These are phyloP conservation scores for Lepetodrilus schrolli DNA, from an alignment of 2,888 invertebrate species.

Conservation along the genomic window DNA sequence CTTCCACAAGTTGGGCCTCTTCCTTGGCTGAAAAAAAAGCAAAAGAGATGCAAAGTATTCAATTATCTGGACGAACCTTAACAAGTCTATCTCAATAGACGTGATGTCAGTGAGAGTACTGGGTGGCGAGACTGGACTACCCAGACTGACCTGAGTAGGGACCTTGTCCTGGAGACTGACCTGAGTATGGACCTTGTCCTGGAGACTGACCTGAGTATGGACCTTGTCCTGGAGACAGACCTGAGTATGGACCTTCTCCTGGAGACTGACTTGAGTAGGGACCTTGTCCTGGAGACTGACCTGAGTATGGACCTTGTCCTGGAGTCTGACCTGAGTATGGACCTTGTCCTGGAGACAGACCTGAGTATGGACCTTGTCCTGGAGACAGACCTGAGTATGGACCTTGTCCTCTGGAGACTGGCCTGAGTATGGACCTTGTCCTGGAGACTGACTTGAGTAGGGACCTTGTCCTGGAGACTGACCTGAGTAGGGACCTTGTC, in stretches of 20 bases:
- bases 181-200: background rate
- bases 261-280: background rate
- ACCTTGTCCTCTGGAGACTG: too few relatives aligned
- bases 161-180: background rate
- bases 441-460: background rate
- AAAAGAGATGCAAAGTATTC: too few relatives aligned
- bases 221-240: background rate
- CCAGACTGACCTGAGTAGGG: background rate
- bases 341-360: background rate
- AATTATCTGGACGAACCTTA: too few relatives aligned
- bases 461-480: background rate
- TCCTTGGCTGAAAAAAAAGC: too few relatives aligned
- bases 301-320: background rate
- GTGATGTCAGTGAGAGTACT: too few relatives aligned
- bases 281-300: background rate
- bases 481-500: constrained; percentile 31
- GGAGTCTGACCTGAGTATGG: background rate
- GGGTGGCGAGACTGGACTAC: background rate
- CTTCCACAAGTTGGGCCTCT: too few relatives aligned
- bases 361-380: background rate
- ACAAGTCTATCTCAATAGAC: too few relatives aligned
- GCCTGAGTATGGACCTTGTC: background rate
- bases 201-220: background rate
- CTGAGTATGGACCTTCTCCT: background rate
- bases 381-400: background rate